phyloP scores from a whole-genome alignment of 2,888 invertebrate species.

The Eupelmus urozonus region DNA sequence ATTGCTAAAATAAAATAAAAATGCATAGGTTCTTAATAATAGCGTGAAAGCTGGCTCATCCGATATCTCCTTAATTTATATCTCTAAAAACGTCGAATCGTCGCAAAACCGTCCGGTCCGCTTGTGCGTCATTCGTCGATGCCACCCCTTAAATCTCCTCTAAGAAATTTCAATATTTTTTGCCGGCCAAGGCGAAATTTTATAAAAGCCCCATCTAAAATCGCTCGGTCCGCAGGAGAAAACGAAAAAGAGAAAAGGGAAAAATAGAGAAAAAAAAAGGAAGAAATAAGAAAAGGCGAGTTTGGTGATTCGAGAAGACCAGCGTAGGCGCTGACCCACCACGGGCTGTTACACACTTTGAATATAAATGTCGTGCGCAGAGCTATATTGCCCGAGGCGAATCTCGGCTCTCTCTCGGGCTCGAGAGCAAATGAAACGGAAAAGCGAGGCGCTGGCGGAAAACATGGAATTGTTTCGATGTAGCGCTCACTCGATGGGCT shows the following conservation, averaged over 20 bases:
- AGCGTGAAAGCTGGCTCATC: not conserved
- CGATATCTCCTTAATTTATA: too few species aligned
- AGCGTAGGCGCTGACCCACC: not conserved
- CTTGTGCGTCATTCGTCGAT: too few species aligned
- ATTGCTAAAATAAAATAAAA: not conserved
- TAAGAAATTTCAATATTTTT: too few species aligned
- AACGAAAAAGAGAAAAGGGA: not conserved
- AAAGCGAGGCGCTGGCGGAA: conserved; percentile 9
- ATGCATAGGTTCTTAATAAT: not conserved
- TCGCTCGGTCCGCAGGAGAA: not conserved
- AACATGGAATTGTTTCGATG: conserved; percentile 32
- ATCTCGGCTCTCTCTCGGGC: too few species aligned
- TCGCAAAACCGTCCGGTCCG: too few species aligned
- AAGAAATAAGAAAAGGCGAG: not conserved
- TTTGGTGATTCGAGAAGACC: not conserved
- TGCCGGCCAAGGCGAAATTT: too few species aligned
- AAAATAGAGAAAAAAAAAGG: not conserved
- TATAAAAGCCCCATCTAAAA: not conserved
- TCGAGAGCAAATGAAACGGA: conserved; percentile 31
- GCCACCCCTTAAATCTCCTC: not conserved
- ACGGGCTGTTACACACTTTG: not conserved
- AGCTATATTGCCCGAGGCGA: too few species aligned
- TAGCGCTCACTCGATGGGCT: conserved; percentile 6
- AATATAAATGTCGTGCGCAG: conserved; percentile 23
- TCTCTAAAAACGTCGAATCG: too few species aligned